Percentiles rank a stretch among this genome's conserved stretches.
Evolutionary conservation across 2,113 vertebrate genomes (phyloP).

Genomic region (Nibea coibor): DNA sequence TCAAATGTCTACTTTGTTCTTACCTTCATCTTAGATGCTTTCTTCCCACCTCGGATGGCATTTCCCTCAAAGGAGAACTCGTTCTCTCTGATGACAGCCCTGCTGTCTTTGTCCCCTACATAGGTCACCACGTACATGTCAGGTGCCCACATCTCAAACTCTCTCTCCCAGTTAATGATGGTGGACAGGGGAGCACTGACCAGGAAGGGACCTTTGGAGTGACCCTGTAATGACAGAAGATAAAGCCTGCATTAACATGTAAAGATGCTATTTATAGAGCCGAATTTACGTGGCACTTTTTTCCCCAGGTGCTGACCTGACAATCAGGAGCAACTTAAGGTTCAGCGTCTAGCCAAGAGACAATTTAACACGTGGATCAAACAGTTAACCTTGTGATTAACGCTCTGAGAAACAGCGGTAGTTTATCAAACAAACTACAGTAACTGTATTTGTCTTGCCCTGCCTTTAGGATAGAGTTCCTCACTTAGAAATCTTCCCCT

Average conservation of each 20-base stretch:
- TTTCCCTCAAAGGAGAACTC: slow-evolving; percentile 98
- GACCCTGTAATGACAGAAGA: slow-evolving; percentile 84
- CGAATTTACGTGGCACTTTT: not conserved
- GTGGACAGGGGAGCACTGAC: slow-evolving; percentile 97
- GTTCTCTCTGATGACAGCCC: slow-evolving; percentile 96
- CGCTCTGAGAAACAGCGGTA: not conserved
- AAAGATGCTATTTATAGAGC: not conserved
- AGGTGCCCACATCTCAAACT: slow-evolving; percentile 99
- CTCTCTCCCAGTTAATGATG: slow-evolving; percentile 98
- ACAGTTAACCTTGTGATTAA: not conserved
- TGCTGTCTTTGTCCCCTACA: slow-evolving; percentile 95
- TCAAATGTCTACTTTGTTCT: not conserved
- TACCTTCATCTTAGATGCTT: slow-evolving; percentile 97
- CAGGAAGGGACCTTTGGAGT: slow-evolving; percentile 97
- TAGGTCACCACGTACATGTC: slow-evolving; percentile 99
- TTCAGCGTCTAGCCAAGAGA: not conserved
- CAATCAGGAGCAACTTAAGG: not conserved
- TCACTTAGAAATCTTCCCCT: slow-evolving; percentile 69
- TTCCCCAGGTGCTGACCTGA: not conserved
- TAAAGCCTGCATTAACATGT: not conserved
- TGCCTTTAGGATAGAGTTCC: slow-evolving; percentile 72
- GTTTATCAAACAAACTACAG: not conserved
- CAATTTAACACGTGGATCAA: not conserved
- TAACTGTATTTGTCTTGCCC: slow-evolving; percentile 41
- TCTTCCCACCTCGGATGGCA: slow-evolving; percentile 96